These are phyloP conservation scores for Drosophila ironensis DNA, from an alignment of 1,140 invertebrate species.

Conservation along the genomic window DNA sequence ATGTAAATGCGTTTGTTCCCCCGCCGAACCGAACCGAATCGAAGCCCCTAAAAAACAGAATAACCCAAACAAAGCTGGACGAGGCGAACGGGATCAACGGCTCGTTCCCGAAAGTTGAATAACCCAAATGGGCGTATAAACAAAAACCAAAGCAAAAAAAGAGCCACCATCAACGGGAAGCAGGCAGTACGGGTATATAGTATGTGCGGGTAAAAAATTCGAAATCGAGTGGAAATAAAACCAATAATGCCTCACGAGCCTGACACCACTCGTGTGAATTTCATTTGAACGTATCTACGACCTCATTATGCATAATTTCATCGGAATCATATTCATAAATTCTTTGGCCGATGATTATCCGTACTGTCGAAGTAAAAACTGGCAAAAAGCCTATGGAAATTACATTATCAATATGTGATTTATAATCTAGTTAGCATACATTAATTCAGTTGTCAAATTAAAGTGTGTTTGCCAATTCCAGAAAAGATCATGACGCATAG, in stretches of 20 bases:
- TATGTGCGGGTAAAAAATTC: conserved; percentile 9
- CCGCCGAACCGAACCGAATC: conserved; percentile 53
- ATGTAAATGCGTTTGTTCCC: conserved; percentile 76
- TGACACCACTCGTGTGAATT: background rate
- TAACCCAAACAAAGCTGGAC: conserved; percentile 46
- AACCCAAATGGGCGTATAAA: conserved; percentile 77
- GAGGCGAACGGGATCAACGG: conserved; percentile 75
- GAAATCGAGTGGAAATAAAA: conserved; percentile 5
- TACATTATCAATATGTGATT: no score
- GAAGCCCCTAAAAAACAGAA: conserved; percentile 40
- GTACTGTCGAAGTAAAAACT: no score
- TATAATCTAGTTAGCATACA: no score
- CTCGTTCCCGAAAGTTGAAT: conserved; percentile 75
- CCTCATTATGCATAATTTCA: conserved; percentile 52
- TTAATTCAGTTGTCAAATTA: no score
- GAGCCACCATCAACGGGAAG: no score
- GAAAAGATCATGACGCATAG: no score
- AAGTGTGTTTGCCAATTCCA: no score
- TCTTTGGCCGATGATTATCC: background rate
- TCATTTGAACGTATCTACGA: conserved; percentile 32
- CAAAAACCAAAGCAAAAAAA: conserved; percentile 39
- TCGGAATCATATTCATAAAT: conserved; percentile 16
- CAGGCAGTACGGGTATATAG: background rate
- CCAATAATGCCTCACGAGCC: background rate
- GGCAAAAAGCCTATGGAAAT: no score